phyloP scores from a whole-genome alignment of 2,797 vertebrate genomes.

The Tamandua tetradactyla region DNA sequence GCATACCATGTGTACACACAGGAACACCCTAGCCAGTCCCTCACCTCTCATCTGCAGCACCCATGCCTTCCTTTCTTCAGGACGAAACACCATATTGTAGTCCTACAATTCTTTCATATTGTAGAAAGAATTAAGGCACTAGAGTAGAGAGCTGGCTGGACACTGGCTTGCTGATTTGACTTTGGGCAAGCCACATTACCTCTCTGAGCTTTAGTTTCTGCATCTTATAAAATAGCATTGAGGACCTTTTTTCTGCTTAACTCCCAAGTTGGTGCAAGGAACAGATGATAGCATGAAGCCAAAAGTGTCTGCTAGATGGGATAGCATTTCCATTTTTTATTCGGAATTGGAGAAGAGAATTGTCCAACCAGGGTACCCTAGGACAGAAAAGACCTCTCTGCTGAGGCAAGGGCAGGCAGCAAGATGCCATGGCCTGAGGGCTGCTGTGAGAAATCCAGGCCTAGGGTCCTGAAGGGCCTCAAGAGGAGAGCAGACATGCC shows the following conservation, averaged over 20 bases:
- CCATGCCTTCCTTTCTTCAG: neutral
- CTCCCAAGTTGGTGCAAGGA: too few species aligned
- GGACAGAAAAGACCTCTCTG: neutral
- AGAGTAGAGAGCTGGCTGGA: rapidly evolving
- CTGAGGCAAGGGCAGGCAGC: neutral
- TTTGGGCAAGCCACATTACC: rapidly evolving
- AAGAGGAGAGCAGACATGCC: neutral
- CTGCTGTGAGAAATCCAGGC: neutral
- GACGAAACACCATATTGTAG: neutral
- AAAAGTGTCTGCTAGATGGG: neutral
- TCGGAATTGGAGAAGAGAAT: neutral
- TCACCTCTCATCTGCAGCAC: neutral
- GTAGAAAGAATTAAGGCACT: neutral
- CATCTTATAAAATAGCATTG: rapidly evolving
- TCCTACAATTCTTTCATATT: too few species aligned
- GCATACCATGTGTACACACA: neutral
- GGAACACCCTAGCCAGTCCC: neutral
- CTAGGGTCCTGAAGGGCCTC: neutral
- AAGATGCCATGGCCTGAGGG: neutral
- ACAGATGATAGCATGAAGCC: rapidly evolving
- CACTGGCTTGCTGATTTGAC: neutral
- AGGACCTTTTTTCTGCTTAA: neutral
- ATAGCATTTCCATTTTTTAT: rapidly evolving
- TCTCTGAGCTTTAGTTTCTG: neutral
- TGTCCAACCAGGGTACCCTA: neutral